phyloP scores from a whole-genome alignment of 2,888 invertebrate species.

The Aplocera efformata region DNA sequence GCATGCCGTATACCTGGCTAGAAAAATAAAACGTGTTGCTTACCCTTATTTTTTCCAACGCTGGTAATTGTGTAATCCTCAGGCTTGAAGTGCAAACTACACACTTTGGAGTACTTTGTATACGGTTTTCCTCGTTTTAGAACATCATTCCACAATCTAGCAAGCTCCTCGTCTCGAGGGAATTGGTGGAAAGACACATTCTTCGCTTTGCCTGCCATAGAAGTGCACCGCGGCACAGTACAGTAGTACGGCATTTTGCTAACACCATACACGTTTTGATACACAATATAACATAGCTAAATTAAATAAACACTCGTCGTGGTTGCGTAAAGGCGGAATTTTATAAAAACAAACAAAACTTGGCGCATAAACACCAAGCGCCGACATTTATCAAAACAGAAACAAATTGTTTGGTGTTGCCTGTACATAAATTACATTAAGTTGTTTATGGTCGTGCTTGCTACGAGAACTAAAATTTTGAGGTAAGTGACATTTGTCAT shows the following conservation, averaged over 20 bases:
- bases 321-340: slow-evolving; percentile 28
- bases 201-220: slow-evolving; percentile 75
- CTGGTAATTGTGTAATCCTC: slow-evolving; percentile 71
- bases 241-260: slow-evolving; percentile 75
- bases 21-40: slow-evolving; percentile 27
- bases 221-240: slow-evolving; percentile 74
- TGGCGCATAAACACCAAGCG: slow-evolving; percentile 66
- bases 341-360: slow-evolving; percentile 68
- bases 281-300: slow-evolving; percentile 48
- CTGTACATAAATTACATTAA: slow-evolving; percentile 7
- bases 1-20: no score
- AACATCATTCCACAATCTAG: slow-evolving; percentile 68
- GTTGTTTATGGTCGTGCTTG: slow-evolving; percentile 29
- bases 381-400: slow-evolving; percentile 59
- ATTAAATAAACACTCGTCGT: slow-evolving; percentile 23
- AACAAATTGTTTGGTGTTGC: slow-evolving; percentile 33
- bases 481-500: no score
- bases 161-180: slow-evolving; percentile 66
- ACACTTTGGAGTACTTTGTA: slow-evolving; percentile 76
- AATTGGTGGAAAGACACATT: slow-evolving; percentile 76
- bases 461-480: no score
- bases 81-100: slow-evolving; percentile 70
- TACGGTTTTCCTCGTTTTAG: slow-evolving; percentile 73
- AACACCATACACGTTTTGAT: slow-evolving; percentile 34
- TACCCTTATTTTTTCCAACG: slow-evolving; percentile 73